Evolutionary conservation across 2,113 vertebrate genomes (phyloP), one percentile per base, ranked within the genome.

Genomic region (Chloroceryle aenea): DNA sequence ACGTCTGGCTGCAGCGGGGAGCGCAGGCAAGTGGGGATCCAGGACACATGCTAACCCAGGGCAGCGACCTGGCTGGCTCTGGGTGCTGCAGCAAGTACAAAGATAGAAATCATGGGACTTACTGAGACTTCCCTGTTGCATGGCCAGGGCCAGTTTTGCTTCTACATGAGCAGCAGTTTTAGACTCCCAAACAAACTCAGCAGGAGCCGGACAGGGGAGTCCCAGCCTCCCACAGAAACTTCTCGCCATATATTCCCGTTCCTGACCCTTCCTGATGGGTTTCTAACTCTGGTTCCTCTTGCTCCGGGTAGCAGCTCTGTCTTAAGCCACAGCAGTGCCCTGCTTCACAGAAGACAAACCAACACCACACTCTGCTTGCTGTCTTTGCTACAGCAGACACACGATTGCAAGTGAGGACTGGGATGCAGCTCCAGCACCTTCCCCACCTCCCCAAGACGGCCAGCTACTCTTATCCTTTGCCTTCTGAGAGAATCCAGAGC

Each of bases 41-140:
- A 18, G 56, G 67, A 69, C 45, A 80, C 15, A 22, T 7, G 55
- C 55, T 26, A 18, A 47, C 19, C 25, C 67, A 64, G 34, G 40
- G 62, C 73, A 80, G 62, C 43, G 56, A 13, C 66, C 42, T 43
- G 52, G 7, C 52, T 40, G 72, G 36, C 32, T 34, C 66, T 27
- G 23, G 67, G 53, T 1, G 0, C 9, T 59, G 29, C 48, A 12
- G 3, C 2, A 19, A 79, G 29, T 9, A 25, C 47, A 73, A n/a
- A 32, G 14, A 50, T 0, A 67, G 43, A n/a, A 59, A 58, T 58
- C 22, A 5, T 2, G 2, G 43, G 12, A 36, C 64, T 85, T 22
- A 25, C 3, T 50, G 13, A 84, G 7, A 50, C 48, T 32, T 27
- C 55, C 74, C 50, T 66, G 20, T 2, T 22, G 16, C 34, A 23